Evolutionary conservation across 2,888 invertebrate species (phyloP).

Genomic region (Synanthedon tipuliformis): DNA sequence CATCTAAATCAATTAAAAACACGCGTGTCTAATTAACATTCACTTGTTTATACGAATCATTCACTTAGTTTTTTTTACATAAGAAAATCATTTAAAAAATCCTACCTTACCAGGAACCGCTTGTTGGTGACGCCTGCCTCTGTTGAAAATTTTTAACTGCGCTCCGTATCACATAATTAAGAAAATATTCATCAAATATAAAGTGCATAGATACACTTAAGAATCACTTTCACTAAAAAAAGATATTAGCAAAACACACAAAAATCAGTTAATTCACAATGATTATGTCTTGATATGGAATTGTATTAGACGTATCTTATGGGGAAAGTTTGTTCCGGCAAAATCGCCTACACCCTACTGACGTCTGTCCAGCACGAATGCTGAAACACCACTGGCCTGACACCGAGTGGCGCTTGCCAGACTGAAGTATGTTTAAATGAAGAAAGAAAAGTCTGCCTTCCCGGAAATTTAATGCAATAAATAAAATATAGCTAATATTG

Average conservation of each 20-base stretch:
- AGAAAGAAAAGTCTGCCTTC: no score
- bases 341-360: conserved; percentile 26
- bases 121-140: conserved; percentile 19
- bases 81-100: conserved; percentile 11
- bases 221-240: not conserved
- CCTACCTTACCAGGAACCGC: conserved; percentile 39
- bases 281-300: not conserved
- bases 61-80: not conserved
- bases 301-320: conserved; percentile 15
- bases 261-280: not conserved
- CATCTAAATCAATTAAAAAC: no score
- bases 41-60: not conserved
- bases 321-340: conserved; percentile 34
- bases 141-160: conserved; percentile 12
- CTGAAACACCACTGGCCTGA: conserved; percentile 42
- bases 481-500: no score
- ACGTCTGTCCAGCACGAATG: conserved; percentile 38
- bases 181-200: conserved; percentile 16
- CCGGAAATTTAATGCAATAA: no score
- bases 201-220: conserved; percentile 14
- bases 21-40: not conserved
- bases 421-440: no score
- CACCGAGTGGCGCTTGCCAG: no score
- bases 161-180: conserved; percentile 21
- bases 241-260: not conserved